phyloP scores from a whole-genome alignment of 2,113 vertebrate genomes.

The Coptodon rendalli region DNA sequence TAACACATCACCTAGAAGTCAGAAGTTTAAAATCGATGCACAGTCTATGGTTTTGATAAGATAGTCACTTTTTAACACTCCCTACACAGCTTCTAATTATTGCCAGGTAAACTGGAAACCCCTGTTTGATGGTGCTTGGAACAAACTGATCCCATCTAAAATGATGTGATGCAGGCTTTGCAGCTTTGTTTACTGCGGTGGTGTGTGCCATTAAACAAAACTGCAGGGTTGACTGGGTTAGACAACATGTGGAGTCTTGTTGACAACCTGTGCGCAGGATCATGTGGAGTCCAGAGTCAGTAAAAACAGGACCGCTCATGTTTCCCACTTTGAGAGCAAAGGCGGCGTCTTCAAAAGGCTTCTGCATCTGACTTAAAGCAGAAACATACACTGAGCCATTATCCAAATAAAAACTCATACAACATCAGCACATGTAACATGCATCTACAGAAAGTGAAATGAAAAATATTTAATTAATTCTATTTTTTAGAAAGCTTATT shows the following conservation, averaged over 20 bases:
- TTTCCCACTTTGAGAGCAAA: slow-evolving; percentile 89
- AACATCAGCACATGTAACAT: background rate
- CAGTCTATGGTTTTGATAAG: background rate
- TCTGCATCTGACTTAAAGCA: slow-evolving; percentile 92
- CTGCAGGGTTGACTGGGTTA: background rate
- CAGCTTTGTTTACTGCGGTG: background rate
- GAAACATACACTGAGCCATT: background rate
- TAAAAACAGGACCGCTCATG: slow-evolving; percentile 94
- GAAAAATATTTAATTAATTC: background rate
- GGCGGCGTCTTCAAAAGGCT: slow-evolving; percentile 90
- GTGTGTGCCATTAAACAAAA: background rate
- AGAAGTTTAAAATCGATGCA: background rate
- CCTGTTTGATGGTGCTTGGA: background rate
- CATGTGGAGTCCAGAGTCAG: slow-evolving; percentile 94
- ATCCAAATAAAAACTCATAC: background rate
- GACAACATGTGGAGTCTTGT: background rate
- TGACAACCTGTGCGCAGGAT: slow-evolving; percentile 87
- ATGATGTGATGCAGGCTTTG: background rate
- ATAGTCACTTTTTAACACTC: background rate
- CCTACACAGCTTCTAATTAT: background rate
- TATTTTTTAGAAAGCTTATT: background rate
- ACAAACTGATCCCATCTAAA: background rate
- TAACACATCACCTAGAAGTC: background rate
- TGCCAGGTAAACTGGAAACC: background rate
- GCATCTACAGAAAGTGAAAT: background rate